Evolutionary conservation across 37 sponge, comb jelly and placozoan species (phyloP).

Genomic region (Hormiphora californensis): DNA sequence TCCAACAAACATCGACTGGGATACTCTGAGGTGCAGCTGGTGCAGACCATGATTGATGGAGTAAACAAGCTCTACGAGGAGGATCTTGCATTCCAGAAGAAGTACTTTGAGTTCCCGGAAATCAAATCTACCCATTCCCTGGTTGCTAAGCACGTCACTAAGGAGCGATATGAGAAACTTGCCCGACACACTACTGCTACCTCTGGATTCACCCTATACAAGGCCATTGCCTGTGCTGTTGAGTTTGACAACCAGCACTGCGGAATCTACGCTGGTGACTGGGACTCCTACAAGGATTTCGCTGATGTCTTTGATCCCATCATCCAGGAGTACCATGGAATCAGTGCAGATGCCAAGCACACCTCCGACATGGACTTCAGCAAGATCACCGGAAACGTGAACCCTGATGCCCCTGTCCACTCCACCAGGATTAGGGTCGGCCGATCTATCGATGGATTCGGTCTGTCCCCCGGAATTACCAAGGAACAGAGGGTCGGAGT

Average conservation of each 20-base stretch:
- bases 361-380: constrained; percentile 72
- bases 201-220: constrained; percentile 19
- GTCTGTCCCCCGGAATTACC: constrained; percentile 61
- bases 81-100: constrained; percentile 16
- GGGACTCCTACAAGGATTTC: constrained; percentile 74
- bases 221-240: constrained; percentile 41
- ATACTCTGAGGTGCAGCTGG: constrained; percentile 74
- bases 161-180: constrained; percentile 7
- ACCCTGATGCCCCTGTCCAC: constrained; percentile 61
- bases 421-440: constrained; percentile 69
- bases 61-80: constrained; percentile 75
- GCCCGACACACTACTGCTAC: neutral
- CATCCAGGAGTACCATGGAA: constrained; percentile 68
- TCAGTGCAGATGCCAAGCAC: constrained; percentile 64
- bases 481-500: constrained; percentile 68
- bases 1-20: constrained; percentile 77
- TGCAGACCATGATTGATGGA: constrained; percentile 81
- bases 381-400: constrained; percentile 58
- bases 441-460: constrained; percentile 62
- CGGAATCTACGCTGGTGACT: constrained; percentile 71
- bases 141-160: constrained; percentile 43
- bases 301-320: constrained; percentile 67
- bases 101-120: neutral
- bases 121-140: constrained; percentile 26
- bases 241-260: constrained; percentile 41